These are phyloP conservation scores for Mionectes macconnelli DNA, from an alignment of 2,113 vertebrate species.

Conservation along the genomic window DNA sequence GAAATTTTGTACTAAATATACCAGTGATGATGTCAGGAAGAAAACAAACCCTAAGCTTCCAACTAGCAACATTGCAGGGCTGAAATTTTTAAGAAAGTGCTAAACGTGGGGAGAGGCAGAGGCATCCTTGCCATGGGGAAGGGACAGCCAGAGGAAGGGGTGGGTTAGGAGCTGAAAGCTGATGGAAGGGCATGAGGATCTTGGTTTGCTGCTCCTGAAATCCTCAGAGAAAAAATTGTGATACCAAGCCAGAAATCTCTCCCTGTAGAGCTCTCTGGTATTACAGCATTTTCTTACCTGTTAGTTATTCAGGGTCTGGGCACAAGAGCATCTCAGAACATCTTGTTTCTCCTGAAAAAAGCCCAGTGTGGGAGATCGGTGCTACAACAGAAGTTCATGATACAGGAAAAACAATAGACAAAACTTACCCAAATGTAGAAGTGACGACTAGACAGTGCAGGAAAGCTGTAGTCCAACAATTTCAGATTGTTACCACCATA, in stretches of 20 bases:
- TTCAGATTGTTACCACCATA: not conserved
- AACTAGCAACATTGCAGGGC: fast-evolving
- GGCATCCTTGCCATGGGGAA: not conserved
- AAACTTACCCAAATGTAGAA: not conserved
- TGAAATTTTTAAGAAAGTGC: not conserved
- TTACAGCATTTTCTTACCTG: not conserved
- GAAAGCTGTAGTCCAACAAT: not conserved
- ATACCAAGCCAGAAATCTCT: not conserved
- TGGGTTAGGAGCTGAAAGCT: not conserved
- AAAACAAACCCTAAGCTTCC: not conserved
- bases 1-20: not conserved
- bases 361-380: not conserved
- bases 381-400: not conserved
- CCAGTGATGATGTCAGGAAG: not conserved
- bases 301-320: not conserved
- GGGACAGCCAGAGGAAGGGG: not conserved
- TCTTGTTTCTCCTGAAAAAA: not conserved
- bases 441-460: not conserved
- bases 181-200: not conserved
- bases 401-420: not conserved
- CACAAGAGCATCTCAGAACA: not conserved
- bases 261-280: not conserved
- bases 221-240: not conserved
- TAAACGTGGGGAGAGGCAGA: not conserved
- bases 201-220: not conserved